Conservation (phyloP, 2,113 vertebrate species). For the Hyla sarda region DNA sequence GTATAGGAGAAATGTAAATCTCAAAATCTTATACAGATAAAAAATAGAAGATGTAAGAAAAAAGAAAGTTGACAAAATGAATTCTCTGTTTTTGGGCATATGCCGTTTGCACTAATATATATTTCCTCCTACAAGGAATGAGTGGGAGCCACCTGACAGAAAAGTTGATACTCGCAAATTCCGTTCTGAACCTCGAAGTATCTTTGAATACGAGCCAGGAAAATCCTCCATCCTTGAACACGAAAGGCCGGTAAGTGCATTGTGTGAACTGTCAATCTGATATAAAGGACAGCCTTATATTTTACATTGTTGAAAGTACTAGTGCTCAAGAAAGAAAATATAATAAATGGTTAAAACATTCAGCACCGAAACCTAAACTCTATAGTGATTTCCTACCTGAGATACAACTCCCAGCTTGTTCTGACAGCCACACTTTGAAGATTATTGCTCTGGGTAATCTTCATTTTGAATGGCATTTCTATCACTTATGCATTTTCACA, state of each 20-base stretch:
- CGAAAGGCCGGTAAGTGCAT: conserved; percentile 89
- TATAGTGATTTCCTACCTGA: background rate
- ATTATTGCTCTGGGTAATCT: background rate
- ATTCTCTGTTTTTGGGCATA: background rate
- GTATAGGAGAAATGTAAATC: too few species aligned
- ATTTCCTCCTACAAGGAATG: conserved; percentile 78
- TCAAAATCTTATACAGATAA: too few species aligned
- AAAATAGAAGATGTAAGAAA: too few species aligned
- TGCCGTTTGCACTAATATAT: background rate
- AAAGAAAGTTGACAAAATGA: too few species aligned
- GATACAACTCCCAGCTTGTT: background rate
- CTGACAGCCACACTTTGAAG: background rate
- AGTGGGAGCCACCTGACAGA: conserved; percentile 95
- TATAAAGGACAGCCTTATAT: background rate
- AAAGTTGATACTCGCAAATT: conserved; percentile 97
- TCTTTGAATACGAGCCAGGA: conserved; percentile 98
- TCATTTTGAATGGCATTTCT: too few species aligned
- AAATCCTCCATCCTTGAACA: conserved; percentile 97
- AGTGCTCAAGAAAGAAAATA: background rate
- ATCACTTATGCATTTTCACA: background rate
- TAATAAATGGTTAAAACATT: background rate
- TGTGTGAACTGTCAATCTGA: background rate
- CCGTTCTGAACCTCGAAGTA: conserved; percentile 95
- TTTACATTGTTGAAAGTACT: background rate
- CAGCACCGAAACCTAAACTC: background rate